These are phyloP conservation scores for Mus caroli DNA, from an alignment of 2,797 vertebrate species.

Conservation along the genomic window DNA sequence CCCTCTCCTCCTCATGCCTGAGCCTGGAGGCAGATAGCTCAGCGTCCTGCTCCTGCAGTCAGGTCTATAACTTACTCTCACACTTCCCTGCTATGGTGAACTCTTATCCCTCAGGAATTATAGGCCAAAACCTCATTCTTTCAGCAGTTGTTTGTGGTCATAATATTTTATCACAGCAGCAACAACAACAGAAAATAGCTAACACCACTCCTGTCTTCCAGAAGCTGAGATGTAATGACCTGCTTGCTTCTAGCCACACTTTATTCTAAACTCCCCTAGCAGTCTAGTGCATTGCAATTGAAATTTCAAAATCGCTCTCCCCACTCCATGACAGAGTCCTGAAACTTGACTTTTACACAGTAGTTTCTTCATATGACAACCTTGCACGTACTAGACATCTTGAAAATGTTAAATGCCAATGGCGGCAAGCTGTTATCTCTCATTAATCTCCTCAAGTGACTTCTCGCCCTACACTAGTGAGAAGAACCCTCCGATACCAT, in stretches of 20 bases:
- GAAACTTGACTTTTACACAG: neutral
- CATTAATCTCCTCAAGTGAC: neutral
- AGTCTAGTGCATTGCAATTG: neutral
- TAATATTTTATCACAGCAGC: neutral
- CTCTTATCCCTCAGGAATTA: too few species aligned
- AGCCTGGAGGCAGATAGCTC: neutral
- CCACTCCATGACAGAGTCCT: neutral
- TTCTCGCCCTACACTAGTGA: constrained; percentile 15
- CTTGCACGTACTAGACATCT: neutral
- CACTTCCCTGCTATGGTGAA: too few species aligned
- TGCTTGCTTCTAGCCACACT: neutral
- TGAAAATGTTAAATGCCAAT: constrained; percentile 28
- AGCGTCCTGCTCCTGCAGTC: neutral
- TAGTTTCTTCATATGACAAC: constrained; percentile 19
- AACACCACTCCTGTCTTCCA: neutral
- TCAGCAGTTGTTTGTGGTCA: neutral
- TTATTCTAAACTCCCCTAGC: constrained; percentile 17
- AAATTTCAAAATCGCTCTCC: neutral
- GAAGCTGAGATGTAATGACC: neutral
- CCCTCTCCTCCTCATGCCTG: neutral
- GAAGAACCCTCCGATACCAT: neutral
- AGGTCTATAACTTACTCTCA: neutral
- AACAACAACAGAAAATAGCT: neutral
- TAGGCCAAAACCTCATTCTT: neutral
- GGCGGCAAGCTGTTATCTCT: neutral